Base-by-base conservation (phyloP, 2,888 invertebrate species). In the Pollenia angustigena region DNA sequence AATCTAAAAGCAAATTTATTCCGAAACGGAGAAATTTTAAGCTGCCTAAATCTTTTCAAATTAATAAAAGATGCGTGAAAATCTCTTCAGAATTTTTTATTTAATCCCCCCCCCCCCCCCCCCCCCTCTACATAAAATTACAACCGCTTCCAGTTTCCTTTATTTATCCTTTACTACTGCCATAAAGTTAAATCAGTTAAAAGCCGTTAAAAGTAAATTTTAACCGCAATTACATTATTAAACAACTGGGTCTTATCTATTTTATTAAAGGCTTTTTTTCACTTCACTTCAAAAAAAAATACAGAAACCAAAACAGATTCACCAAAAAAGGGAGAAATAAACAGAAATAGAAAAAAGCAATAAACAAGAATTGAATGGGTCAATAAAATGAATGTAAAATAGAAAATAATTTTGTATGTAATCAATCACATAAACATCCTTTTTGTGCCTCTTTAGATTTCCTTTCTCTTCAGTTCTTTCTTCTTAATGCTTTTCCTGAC, bases 341-440 rank as follows among this genome's bases (percentile, higher is more conserved):
- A 32, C 32, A 32, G 32, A 32, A 32, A 32, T 32, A 32, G 32
- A 32, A 32, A 32, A 32, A 32, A 32, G 32, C 32, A 32, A 32
- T 32, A 32, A 46, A 54, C 16, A 40, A 52, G 12, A 40, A 72
- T 14, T 23, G 14, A 71, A 72, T 50, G 64, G 71, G 71, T 81
- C 80, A 75, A 71, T 81, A 76, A 81, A 81, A 76, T 68, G 46
- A 2, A 23, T 71, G 56, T 76, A 64, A 75, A 80, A 69, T 69
- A 18, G 52, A 64, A 64, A 74, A 79, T 48, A 81, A 81, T 62
- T 71, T 75, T 23, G 23, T 54, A 54, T 71, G 56, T 50, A 85
- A 81, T 85, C 75, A 85, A 81, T 81, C 64, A 71, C 23, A 54
- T 54, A 60, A 50, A 74, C 58, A 74, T 74, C 48, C 40, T 14